Evolutionary conservation across 1,140 invertebrate species (phyloP), one percentile per base, ranked within the genome.

Genomic region (Papilio helenus): DNA sequence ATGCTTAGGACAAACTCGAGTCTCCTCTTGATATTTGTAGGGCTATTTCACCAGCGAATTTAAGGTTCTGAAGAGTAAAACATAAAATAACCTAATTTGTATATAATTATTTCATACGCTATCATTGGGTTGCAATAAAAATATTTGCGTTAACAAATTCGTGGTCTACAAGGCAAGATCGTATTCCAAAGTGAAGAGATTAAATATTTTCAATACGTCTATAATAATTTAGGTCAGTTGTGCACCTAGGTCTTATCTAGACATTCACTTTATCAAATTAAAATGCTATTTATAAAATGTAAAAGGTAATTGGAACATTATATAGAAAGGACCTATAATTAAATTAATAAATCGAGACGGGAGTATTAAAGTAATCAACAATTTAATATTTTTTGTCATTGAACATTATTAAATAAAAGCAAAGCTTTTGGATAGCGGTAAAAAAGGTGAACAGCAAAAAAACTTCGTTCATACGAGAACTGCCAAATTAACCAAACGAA

Each of bases 401-500:
- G 12, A 65, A 0, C 61, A 65, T 26, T 65, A 29, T 29, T 65
- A 65, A 65, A 65, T 65, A 65, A 65, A 65, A 34, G 61, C 61
- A 65, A 65, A 65, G 23, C 14, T 65, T 65, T 65, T 16, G 23
- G 26, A 20, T 65, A 65, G 10, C 23, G 61, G 14, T 65, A 29
- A 65, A 65, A 65, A 65, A 65, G n/a, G 23, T 18, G 29, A 65
- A 10, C 18, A 1, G n/a, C 1, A 61, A 61, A 61, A 61, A 61
- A 14, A 61, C 58, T 23, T 12, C 58, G 58, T 20, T 58, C 23
- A 61, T 34, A 34, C 26, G 61, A 65, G 61, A 29, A 26, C 61
- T 65, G 26, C 23, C 14, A 65, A 65, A 65, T 65, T 65, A 65
- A 65, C 61, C 61, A 65, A 34, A 65, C 61, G 61, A 65, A 65